These are phyloP conservation scores for Eumerus sabulonum DNA, from an alignment of 2,888 invertebrate species.

Conservation along the genomic window DNA sequence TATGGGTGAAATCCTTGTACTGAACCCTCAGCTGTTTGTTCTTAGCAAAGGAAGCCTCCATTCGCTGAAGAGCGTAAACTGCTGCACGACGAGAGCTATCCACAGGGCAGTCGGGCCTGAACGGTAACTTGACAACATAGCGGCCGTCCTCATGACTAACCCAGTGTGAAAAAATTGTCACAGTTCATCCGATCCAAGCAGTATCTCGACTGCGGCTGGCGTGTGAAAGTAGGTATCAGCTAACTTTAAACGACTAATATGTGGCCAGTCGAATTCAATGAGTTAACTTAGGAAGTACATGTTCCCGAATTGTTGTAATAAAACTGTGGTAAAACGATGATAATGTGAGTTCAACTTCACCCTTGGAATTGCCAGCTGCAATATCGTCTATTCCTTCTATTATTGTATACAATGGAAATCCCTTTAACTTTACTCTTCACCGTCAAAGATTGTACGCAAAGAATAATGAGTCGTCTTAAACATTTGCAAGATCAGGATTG, in stretches of 20 bases:
- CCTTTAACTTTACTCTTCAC: too few relatives aligned
- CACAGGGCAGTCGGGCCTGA: conserved; percentile 18
- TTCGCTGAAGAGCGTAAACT: conserved; percentile 16
- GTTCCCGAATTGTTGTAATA: conserved; percentile 24
- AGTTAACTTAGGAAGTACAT: conserved; percentile 37
- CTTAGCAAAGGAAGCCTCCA: conserved; percentile 20
- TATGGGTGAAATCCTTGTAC: too few relatives aligned
- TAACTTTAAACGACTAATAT: conserved; percentile 29
- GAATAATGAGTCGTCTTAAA: too few relatives aligned
- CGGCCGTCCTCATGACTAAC: conserved; percentile 29
- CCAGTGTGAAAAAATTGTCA: conserved; percentile 33
- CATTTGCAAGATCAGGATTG: too few relatives aligned
- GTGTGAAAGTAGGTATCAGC: conserved; percentile 51
- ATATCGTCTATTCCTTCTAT: conserved; percentile 43
- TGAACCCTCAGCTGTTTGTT: conserved; percentile 3
- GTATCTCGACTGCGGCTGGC: conserved; percentile 27
- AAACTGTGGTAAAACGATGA: conserved; percentile 16
- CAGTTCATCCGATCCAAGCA: conserved; percentile 55
- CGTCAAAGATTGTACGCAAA: too few relatives aligned
- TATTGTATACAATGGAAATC: too few relatives aligned
- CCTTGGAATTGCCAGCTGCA: conserved; percentile 34
- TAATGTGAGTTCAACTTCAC: conserved; percentile 20
- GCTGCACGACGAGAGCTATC: conserved; percentile 20
- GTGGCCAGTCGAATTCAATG: conserved; percentile 27
- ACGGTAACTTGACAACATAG: conserved; percentile 32